A percentile compares a stretch with the other conserved stretches of the same genome.
phyloP scores from a whole-genome alignment of 2,113 vertebrate species.

The Percina caprodes region DNA sequence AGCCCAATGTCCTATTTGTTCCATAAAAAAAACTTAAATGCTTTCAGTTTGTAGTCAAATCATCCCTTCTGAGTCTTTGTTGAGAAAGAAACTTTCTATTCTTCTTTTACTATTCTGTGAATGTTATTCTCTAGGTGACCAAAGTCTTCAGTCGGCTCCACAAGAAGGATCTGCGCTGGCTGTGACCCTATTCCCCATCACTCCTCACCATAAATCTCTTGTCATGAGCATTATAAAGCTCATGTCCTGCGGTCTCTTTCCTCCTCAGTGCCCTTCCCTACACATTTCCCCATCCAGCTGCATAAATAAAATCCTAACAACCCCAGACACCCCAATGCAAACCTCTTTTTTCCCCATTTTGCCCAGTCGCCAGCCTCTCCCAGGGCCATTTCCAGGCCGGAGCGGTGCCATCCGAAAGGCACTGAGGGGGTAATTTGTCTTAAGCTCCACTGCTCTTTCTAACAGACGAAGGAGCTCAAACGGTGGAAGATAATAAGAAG shows the following conservation, averaged over 20 bases:
- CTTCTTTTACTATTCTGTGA: slow-evolving; percentile 19
- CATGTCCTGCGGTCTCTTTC: slow-evolving; percentile 5
- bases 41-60: background rate
- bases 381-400: slow-evolving; percentile 26
- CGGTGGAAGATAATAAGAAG: slow-evolving; percentile 66
- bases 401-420: slow-evolving; percentile 47
- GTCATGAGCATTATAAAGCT: slow-evolving; percentile 21
- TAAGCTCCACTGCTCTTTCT: slow-evolving; percentile 66
- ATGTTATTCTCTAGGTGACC: slow-evolving; percentile 2
- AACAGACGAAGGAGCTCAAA: slow-evolving; percentile 61
- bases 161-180: background rate
- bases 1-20: too few relatives aligned
- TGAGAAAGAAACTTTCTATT: background rate
- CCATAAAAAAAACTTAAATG: background rate
- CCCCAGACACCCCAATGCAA: background rate
- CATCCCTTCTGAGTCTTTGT: background rate
- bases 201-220: slow-evolving; percentile 38
- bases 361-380: slow-evolving; percentile 36
- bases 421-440: slow-evolving; percentile 68
- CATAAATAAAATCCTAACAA: slow-evolving; percentile 49
- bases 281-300: slow-evolving; percentile 14
- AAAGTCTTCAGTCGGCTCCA: background rate
- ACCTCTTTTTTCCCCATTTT: background rate
- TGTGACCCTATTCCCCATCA: slow-evolving; percentile 29
- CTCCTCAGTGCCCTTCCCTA: slow-evolving; percentile 31